Evolutionary conservation across 2,888 invertebrate species (phyloP).

Genomic region (Tubiluchus corallicola): DNA sequence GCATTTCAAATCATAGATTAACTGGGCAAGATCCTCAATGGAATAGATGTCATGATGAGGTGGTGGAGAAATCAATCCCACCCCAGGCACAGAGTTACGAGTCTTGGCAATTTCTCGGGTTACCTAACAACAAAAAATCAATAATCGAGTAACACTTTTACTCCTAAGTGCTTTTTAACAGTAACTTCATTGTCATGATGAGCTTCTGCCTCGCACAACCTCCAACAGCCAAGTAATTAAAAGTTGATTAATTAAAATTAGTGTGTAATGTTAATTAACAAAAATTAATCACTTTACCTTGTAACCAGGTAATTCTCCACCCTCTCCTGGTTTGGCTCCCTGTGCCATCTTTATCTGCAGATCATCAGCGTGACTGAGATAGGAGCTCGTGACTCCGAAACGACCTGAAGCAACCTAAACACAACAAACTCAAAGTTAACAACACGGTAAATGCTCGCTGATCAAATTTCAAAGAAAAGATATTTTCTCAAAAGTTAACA

Average conservation of each 20-base stretch:
- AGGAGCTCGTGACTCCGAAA: conserved; percentile 93
- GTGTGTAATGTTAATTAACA: too few species aligned
- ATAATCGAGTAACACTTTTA: too few species aligned
- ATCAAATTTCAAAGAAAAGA: too few species aligned
- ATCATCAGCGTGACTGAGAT: conserved; percentile 91
- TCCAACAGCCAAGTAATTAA: too few species aligned
- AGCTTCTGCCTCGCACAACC: too few species aligned
- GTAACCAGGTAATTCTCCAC: conserved; percentile 81
- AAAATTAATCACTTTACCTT: too few species aligned
- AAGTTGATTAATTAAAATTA: too few species aligned
- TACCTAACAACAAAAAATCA: conserved; percentile 41
- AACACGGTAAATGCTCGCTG: too few species aligned
- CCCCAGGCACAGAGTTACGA: conserved; percentile 85
- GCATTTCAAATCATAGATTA: conserved; percentile 94
- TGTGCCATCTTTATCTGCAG: too few species aligned
- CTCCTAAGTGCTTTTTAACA: too few species aligned
- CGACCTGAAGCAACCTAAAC: conserved; percentile 74
- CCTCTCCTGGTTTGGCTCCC: conserved; percentile 98
- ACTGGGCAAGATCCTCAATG: conserved; percentile 80
- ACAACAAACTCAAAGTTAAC: conserved; percentile 6
- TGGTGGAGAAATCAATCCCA: conserved; percentile 93
- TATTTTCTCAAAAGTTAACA: too few species aligned
- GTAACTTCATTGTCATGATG: too few species aligned
- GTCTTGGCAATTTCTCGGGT: conserved; percentile 85
- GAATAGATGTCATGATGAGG: conserved; percentile 99